Percentiles rank a stretch among this genome's conserved stretches.
These are phyloP conservation scores for Pilophorus perplexus DNA, from an alignment of 2,888 invertebrate genomes.

Conservation along the genomic window DNA sequence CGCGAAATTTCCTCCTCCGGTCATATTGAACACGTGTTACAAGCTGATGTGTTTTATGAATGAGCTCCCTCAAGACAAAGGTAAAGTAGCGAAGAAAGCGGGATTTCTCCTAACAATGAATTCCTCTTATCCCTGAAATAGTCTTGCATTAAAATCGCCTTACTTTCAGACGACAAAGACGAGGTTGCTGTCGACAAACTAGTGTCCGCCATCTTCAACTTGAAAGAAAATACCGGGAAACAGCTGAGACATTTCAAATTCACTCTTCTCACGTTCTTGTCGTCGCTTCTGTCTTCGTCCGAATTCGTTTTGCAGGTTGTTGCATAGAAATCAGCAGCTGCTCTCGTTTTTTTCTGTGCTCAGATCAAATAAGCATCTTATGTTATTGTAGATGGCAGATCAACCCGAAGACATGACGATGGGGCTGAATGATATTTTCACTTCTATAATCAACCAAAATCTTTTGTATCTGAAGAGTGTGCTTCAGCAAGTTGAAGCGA, in stretches of 20 bases:
- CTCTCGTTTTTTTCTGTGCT: background rate
- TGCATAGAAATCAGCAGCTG: no score
- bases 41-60: conserved; percentile 66
- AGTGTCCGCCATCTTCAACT: conserved; percentile 56
- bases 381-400: conserved; percentile 43
- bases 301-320: conserved; percentile 67
- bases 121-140: no score
- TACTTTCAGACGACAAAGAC: background rate
- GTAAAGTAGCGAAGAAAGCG: no score
- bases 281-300: conserved; percentile 65
- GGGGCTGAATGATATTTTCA: conserved; percentile 54
- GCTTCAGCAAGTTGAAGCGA: conserved; percentile 62
- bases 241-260: conserved; percentile 84
- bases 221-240: conserved; percentile 64
- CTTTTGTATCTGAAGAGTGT: conserved; percentile 66
- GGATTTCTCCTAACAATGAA: no score
- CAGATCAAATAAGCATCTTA: conserved; percentile 1
- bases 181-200: conserved; percentile 6
- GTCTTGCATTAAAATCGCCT: no score
- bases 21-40: conserved; percentile 64
- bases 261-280: conserved; percentile 70
- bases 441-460: conserved; percentile 38
- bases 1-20: conserved; percentile 63
- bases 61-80: conserved; percentile 62
- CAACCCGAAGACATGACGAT: conserved; percentile 55